phyloP scores from a whole-genome alignment of 2,888 invertebrate species.

The Drosophila nigricruria region DNA sequence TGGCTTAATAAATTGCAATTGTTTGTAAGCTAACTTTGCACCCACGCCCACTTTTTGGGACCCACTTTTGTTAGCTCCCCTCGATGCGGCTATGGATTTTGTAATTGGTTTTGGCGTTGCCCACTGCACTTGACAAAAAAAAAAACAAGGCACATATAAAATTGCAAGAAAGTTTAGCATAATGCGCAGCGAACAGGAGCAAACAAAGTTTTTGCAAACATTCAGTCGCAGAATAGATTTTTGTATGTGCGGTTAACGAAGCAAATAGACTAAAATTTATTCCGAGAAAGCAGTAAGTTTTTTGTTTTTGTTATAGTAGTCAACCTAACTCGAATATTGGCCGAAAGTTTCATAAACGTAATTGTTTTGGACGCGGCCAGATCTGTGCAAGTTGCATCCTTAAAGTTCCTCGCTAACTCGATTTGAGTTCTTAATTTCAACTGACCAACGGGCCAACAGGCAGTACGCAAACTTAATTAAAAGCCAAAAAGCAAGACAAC shows the following conservation, averaged over 20 bases:
- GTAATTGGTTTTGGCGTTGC: constrained; percentile 77
- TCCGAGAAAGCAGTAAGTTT: constrained; percentile 40
- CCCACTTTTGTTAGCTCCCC: constrained; percentile 49
- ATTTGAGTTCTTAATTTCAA: constrained; percentile 40
- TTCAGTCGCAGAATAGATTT: constrained; percentile 64
- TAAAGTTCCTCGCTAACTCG: constrained; percentile 35
- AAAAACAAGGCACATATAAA: constrained; percentile 22
- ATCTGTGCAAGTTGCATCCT: constrained; percentile 11
- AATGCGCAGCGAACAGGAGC: constrained; percentile 59
- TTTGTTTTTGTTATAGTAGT: neutral
- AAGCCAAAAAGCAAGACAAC: constrained; percentile 45
- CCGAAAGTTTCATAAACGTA: constrained; percentile 64
- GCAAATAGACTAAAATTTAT: constrained; percentile 68
- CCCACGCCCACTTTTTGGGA: constrained; percentile 45
- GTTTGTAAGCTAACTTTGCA: constrained; percentile 74
- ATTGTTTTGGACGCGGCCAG: constrained; percentile 47
- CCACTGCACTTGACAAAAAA: constrained; percentile 72
- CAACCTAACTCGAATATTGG: constrained; percentile 56
- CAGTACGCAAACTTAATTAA: constrained; percentile 65
- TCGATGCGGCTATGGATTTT: constrained; percentile 58
- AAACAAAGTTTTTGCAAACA: constrained; percentile 73
- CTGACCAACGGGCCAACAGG: constrained; percentile 15
- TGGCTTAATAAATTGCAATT: constrained; percentile 81
- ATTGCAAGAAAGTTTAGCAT: constrained; percentile 70
- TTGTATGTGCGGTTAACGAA: constrained; percentile 73